A percentile compares a stretch with the other conserved stretches of the same genome.
phyloP scores from a whole-genome alignment of 92 coral and sea anemone genomes.

The Bergia puertoricense region DNA sequence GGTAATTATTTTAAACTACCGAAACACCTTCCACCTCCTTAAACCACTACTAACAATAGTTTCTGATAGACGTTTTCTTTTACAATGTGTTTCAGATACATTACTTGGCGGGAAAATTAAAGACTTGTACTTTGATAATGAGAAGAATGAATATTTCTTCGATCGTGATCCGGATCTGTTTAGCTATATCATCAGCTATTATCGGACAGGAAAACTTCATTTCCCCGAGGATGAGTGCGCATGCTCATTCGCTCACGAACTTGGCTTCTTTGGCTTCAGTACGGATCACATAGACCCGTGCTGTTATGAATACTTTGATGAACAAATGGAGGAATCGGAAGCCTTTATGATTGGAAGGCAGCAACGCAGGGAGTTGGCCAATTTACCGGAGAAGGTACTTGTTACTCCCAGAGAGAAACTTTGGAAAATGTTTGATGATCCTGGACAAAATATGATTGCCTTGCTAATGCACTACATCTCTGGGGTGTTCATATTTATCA shows the following conservation, averaged over 20 bases:
- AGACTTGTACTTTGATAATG: conserved; percentile 74
- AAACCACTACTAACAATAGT: background rate
- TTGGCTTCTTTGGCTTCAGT: conserved; percentile 84
- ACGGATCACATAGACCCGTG: conserved; percentile 65
- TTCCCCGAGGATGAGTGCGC: conserved; percentile 98
- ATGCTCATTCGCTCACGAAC: conserved; percentile 89
- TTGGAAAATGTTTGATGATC: conserved; percentile 95
- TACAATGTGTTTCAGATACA: conserved; percentile 64
- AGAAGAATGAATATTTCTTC: conserved; percentile 83
- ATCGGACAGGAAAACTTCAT: conserved; percentile 92
- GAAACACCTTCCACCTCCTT: background rate
- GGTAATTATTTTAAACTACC: no score
- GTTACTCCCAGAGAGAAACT: conserved; percentile 64
- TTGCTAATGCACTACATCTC: conserved; percentile 76
- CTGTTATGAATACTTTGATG: conserved; percentile 77
- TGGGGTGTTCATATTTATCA: conserved; percentile 76
- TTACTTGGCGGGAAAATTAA: conserved; percentile 84
- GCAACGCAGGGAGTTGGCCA: conserved; percentile 57
- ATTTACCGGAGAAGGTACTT: conserved; percentile 45
- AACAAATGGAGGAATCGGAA: conserved; percentile 65
- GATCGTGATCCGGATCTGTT: conserved; percentile 98
- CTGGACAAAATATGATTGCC: conserved; percentile 80
- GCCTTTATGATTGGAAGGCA: conserved; percentile 51
- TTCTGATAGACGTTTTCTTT: background rate
- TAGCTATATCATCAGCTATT: conserved; percentile 85